Evolutionary conservation across 2,113 vertebrate genomes (phyloP).

Genomic region (Scortum barcoo): DNA sequence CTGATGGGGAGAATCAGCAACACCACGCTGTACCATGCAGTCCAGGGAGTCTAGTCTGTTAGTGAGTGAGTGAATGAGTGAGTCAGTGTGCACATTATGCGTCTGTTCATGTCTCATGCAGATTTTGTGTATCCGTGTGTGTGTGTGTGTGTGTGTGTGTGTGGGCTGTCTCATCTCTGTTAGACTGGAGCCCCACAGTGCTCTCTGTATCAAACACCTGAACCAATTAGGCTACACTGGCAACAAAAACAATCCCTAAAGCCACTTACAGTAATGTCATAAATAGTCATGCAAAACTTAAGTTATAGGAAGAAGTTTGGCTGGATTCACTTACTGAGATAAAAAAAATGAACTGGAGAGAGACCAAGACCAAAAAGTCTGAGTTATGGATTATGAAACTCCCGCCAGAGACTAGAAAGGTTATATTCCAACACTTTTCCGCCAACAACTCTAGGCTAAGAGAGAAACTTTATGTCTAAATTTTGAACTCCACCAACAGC

Average conservation of each 20-base stretch:
- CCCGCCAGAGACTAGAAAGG: conserved; percentile 50
- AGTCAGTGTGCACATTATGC: conserved; percentile 63
- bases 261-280: conserved; percentile 74
- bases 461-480: conserved; percentile 51
- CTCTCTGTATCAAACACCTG: conserved; percentile 76
- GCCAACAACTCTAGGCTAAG: conserved; percentile 52
- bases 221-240: conserved; percentile 73
- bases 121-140: conserved; percentile 51
- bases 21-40: conserved; percentile 57
- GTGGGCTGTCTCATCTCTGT: conserved; percentile 57
- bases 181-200: conserved; percentile 71
- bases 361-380: conserved; percentile 61
- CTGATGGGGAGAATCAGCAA: conserved; percentile 80
- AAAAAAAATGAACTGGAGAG: conserved; percentile 50
- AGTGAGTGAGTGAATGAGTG: conserved; percentile 70
- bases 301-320: conserved; percentile 47
- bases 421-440: conserved; percentile 50
- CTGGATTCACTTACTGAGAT: conserved; percentile 44
- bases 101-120: conserved; percentile 64
- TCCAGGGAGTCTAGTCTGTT: conserved; percentile 75
- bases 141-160: conserved; percentile 24
- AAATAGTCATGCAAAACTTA: conserved; percentile 58
- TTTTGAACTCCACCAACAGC: conserved; percentile 33
- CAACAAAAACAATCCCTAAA: conserved; percentile 50
- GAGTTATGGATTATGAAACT: conserved; percentile 61